phyloP scores from a whole-genome alignment of 2,797 vertebrate genomes.

The Ptychadena robeensis region DNA sequence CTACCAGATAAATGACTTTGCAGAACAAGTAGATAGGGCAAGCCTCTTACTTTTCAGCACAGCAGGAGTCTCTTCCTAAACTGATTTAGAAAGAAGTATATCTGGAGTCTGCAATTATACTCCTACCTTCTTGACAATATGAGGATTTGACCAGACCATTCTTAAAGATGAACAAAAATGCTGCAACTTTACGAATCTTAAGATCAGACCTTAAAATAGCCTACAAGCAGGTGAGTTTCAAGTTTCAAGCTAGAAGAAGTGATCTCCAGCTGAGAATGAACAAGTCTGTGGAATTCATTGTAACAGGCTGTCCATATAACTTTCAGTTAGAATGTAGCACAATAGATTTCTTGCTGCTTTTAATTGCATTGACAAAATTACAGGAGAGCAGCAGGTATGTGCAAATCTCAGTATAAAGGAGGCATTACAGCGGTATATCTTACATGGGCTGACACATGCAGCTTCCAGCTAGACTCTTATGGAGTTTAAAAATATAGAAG shows the following conservation, averaged over 20 bases:
- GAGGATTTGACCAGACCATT: neutral
- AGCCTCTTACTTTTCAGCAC: constrained; percentile 29
- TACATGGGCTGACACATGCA: neutral
- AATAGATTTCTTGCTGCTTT: constrained; percentile 41
- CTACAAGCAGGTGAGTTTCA: constrained; percentile 28
- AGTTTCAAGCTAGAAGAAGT: constrained; percentile 34
- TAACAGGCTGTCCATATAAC: constrained; percentile 30
- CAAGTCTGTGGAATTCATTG: constrained; percentile 1
- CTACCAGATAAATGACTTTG: constrained; percentile 57
- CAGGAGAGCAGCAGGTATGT: constrained; percentile 12
- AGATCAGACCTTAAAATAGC: constrained; percentile 40
- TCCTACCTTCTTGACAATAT: constrained; percentile 39
- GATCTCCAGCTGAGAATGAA: constrained; percentile 33
- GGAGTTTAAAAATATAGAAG: neutral
- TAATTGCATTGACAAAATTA: constrained; percentile 36
- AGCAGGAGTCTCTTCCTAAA: constrained; percentile 43
- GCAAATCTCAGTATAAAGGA: neutral
- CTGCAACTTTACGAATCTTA: constrained; percentile 12
- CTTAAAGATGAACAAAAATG: constrained; percentile 8
- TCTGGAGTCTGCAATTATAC: constrained; percentile 54
- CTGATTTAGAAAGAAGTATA: constrained; percentile 45
- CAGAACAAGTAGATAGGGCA: constrained; percentile 17
- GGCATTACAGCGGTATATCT: neutral
- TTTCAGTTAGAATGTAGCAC: constrained; percentile 5
- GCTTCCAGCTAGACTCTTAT: neutral